These are phyloP conservation scores for Copidosoma aretas DNA, from an alignment of 2,888 invertebrate genomes.

Conservation along the genomic window DNA sequence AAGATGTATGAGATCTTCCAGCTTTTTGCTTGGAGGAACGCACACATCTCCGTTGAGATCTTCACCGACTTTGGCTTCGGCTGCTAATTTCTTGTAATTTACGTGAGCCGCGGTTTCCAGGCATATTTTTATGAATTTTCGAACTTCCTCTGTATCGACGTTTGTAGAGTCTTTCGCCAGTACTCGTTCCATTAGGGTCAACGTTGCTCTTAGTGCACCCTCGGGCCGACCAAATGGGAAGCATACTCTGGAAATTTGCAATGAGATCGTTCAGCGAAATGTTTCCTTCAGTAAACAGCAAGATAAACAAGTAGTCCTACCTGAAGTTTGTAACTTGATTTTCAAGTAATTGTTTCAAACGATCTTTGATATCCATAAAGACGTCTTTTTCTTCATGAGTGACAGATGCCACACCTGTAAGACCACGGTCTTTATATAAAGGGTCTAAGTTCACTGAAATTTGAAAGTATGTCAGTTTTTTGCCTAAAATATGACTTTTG, in stretches of 20 bases:
- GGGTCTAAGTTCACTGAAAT: too few species aligned
- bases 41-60: constrained; percentile 74
- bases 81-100: constrained; percentile 94
- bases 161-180: constrained; percentile 99
- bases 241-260: constrained; percentile 73
- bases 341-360: constrained; percentile 89
- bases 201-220: constrained; percentile 94
- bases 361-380: constrained; percentile 96
- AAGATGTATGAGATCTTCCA: constrained; percentile 95
- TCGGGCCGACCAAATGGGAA: constrained; percentile 99
- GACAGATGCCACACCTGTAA: constrained; percentile 87
- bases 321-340: constrained; percentile 99
- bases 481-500: too few species aligned
- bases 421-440: too few species aligned
- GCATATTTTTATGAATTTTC: constrained; percentile 94
- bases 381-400: constrained; percentile 97
- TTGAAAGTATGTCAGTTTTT: too few species aligned
- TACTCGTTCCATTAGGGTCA: constrained; percentile 94
- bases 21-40: constrained; percentile 84
- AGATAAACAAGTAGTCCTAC: constrained; percentile 61
- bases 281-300: neutral
- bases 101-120: constrained; percentile 97
- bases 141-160: constrained; percentile 93
- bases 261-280: neutral
- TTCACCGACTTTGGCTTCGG: constrained; percentile 98